Conservation (phyloP, 2,888 invertebrate genomes). For the Ennomos quercinarius region DNA sequence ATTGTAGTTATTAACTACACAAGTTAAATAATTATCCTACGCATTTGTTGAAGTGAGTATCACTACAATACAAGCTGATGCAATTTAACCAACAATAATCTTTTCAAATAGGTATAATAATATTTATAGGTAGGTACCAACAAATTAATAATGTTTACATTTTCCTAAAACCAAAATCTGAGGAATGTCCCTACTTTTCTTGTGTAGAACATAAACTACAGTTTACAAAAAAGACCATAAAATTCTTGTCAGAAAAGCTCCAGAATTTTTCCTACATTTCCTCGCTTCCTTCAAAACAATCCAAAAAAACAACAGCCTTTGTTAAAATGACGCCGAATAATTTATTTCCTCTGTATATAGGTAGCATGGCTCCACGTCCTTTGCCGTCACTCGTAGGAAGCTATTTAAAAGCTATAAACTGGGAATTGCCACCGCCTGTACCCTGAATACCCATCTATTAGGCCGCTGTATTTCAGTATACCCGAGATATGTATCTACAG, state of each 20-base stretch:
- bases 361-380: constrained; percentile 41
- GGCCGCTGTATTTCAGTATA: constrained; percentile 29
- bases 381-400: constrained; percentile 41
- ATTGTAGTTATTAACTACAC: neutral
- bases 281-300: constrained; percentile 8
- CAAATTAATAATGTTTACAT: neutral
- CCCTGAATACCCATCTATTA: constrained; percentile 35
- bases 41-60: too few relatives aligned
- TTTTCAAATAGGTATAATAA: too few relatives aligned
- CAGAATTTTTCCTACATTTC: constrained; percentile 4
- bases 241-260: constrained; percentile 2
- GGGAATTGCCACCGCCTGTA: constrained; percentile 40
- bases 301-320: constrained; percentile 32
- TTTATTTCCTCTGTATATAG: constrained; percentile 33
- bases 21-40: too few relatives aligned
- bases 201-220: neutral
- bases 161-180: neutral
- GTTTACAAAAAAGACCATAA: neutral
- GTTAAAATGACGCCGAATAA: constrained; percentile 33
- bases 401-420: constrained; percentile 47
- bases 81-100: too few relatives aligned
- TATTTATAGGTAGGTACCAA: too few relatives aligned
- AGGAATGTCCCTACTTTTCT: too few relatives aligned
- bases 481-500: constrained; percentile 32
- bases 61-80: too few relatives aligned